Percentiles rank a stretch among this genome's conserved stretches.
Evolutionary conservation across 2,113 vertebrate genomes (phyloP).

Genomic region (Cariama cristata): DNA sequence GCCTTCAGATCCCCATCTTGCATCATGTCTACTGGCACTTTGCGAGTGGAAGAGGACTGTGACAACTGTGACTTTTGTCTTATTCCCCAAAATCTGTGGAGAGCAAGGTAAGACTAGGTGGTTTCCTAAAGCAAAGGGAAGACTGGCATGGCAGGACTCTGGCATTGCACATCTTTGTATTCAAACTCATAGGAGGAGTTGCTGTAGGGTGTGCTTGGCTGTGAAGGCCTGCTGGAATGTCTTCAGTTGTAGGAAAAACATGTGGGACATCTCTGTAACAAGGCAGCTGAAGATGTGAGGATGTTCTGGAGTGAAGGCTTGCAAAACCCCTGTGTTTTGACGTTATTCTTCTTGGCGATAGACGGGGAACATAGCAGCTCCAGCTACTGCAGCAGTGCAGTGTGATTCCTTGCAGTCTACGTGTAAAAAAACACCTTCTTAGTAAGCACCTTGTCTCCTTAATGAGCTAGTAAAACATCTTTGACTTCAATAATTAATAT

Average conservation of each 20-base stretch:
- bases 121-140: not conserved
- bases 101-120: not conserved
- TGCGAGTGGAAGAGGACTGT: not conserved
- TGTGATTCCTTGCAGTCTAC: not conserved
- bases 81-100: fast-evolving
- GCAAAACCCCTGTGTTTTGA: not conserved
- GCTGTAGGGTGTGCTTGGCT: not conserved
- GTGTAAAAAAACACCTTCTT: not conserved
- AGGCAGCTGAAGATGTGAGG: not conserved
- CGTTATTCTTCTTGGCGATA: fast-evolving
- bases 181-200: not conserved
- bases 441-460: not conserved
- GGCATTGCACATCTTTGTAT: fast-evolving
- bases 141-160: fast-evolving
- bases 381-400: not conserved
- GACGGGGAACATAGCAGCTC: not conserved
- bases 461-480: not conserved
- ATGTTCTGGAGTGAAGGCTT: not conserved
- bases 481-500: not conserved
- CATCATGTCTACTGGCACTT: not conserved
- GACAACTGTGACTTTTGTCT: fast-evolving
- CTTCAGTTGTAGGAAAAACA: fast-evolving
- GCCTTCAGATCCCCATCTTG: not conserved
- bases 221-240: not conserved
- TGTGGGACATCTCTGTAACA: not conserved